Conservation (phyloP, 2,113 vertebrate genomes). For the Coptodon bakossiorum region DNA sequence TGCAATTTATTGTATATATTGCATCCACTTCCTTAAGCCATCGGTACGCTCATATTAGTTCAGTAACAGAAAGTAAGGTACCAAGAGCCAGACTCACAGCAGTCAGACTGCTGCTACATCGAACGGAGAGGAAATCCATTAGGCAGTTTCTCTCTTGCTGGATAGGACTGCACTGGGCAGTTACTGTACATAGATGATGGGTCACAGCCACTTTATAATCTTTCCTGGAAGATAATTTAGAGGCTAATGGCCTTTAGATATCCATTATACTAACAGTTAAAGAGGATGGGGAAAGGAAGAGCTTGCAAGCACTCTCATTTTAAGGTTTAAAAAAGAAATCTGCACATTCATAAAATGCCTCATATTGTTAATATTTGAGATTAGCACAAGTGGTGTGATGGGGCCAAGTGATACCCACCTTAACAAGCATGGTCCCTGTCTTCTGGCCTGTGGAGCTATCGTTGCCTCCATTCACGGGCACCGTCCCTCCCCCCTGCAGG, state of each 20-base stretch:
- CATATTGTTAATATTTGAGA: not conserved
- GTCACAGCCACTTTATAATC: constrained; percentile 9
- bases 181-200: not conserved
- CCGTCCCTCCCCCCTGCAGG: constrained; percentile 66
- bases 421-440: constrained; percentile 80
- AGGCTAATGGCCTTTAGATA: constrained; percentile 52
- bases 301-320: not conserved
- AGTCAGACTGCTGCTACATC: not conserved
- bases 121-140: constrained; percentile 35
- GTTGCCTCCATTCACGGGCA: constrained; percentile 3
- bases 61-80: not conserved
- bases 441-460: constrained; percentile 59
- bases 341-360: not conserved
- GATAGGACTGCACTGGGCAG: not conserved
- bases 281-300: not conserved
- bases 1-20: not conserved
- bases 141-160: constrained; percentile 4
- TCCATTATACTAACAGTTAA: constrained; percentile 52
- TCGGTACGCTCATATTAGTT: not conserved
- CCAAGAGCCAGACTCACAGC: not conserved
- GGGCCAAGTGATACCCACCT: constrained; percentile 63
- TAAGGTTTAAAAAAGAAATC: not conserved
- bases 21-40: not conserved
- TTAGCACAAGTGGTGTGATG: not conserved
- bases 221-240: constrained; percentile 63